A percentile compares a stretch with the other conserved stretches of the same genome.
Conservation (phyloP, 2,797 vertebrate species). For the Psittacula derbiana region DNA sequence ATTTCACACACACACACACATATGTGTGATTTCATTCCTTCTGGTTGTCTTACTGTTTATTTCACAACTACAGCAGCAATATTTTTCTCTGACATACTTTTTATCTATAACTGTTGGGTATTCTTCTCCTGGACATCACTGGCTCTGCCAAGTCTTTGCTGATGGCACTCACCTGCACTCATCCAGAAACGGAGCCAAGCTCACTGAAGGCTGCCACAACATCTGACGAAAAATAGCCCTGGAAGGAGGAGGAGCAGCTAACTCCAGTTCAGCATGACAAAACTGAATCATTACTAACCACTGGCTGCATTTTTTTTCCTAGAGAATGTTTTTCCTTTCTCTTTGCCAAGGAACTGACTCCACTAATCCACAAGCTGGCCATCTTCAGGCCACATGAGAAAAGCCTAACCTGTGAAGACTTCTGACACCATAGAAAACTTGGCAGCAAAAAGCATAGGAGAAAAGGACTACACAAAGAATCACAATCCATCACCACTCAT, state of each 20-base stretch:
- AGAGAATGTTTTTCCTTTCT: not conserved
- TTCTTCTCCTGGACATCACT: not conserved
- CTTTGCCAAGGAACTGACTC: not conserved
- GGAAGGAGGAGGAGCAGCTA: not conserved
- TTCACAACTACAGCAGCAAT: constrained; percentile 14
- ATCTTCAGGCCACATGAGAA: not conserved
- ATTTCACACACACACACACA: not conserved
- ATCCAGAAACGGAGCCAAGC: not conserved
- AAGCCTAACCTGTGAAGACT: not conserved
- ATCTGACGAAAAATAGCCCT: not conserved
- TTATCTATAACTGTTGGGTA: not conserved
- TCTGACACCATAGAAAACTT: not conserved
- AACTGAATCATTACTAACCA: not conserved
- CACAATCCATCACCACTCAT: not conserved
- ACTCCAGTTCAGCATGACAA: not conserved
- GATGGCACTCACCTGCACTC: not conserved
- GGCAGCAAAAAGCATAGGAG: not conserved
- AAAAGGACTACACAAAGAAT: not conserved
- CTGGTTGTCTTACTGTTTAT: constrained; percentile 24
- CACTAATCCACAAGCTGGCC: not conserved
- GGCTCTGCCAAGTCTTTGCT: not conserved
- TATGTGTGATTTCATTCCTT: constrained; percentile 20
- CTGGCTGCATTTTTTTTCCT: not conserved
- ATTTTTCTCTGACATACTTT: not conserved
- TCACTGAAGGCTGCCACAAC: not conserved